phyloP scores from a whole-genome alignment of 2,888 invertebrate species.

The Augiades crinisus region DNA sequence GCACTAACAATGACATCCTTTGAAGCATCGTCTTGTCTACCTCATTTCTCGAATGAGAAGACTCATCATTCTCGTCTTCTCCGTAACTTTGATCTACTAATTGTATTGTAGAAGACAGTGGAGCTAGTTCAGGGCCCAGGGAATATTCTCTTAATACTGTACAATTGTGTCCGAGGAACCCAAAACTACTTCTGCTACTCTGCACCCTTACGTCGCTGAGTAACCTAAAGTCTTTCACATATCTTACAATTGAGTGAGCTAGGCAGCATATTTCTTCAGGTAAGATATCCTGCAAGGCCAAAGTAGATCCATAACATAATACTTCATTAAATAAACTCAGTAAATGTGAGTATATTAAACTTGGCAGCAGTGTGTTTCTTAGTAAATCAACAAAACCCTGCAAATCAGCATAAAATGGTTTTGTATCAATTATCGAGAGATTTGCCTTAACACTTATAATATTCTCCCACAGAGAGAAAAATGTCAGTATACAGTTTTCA shows the following conservation, averaged over 20 bases:
- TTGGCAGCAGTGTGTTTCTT: slow-evolving; percentile 86
- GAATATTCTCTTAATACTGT: slow-evolving; percentile 60
- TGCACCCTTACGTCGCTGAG: slow-evolving; percentile 79
- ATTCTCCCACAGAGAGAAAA: slow-evolving; percentile 93
- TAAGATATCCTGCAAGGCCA: slow-evolving; percentile 92
- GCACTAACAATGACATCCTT: slow-evolving; percentile 91
- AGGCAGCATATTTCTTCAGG: slow-evolving; percentile 94
- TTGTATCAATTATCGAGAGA: slow-evolving; percentile 93
- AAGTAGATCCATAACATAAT: slow-evolving; percentile 93
- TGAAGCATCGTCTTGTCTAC: slow-evolving; percentile 91
- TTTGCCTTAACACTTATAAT: slow-evolving; percentile 95
- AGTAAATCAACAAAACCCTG: slow-evolving; percentile 89
- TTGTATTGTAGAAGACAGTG: slow-evolving; percentile 62
- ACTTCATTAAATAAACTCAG: slow-evolving; percentile 94
- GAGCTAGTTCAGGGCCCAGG: slow-evolving; percentile 57
- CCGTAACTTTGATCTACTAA: slow-evolving; percentile 73
- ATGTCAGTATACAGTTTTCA: slow-evolving; percentile 89
- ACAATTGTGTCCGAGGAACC: slow-evolving; percentile 71
- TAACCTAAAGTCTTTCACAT: slow-evolving; percentile 91
- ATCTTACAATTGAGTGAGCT: slow-evolving; percentile 92
- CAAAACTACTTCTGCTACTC: slow-evolving; percentile 68
- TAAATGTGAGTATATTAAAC: slow-evolving; percentile 92
- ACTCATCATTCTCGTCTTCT: slow-evolving; percentile 62
- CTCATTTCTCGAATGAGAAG: slow-evolving; percentile 66
- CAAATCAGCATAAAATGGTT: slow-evolving; percentile 92